Conservation (phyloP, 2,113 vertebrate genomes). For the Zapornia atra region DNA sequence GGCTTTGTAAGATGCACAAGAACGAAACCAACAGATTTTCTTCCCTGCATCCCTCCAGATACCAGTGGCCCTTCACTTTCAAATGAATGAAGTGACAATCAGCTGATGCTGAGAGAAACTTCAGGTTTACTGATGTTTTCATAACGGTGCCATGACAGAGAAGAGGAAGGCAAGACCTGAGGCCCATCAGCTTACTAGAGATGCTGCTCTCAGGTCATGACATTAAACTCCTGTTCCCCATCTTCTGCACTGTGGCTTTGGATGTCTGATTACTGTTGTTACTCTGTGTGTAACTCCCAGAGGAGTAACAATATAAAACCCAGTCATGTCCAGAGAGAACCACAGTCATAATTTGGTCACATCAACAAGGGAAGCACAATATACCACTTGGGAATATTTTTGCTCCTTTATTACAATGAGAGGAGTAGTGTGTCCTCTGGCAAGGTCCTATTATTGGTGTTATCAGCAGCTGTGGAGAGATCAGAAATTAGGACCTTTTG, state of each 20-base stretch:
- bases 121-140: not conserved
- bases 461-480: not conserved
- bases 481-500: not conserved
- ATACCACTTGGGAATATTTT: not conserved
- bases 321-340: not conserved
- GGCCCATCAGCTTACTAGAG: not conserved
- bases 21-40: not conserved
- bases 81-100: not conserved
- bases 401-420: not conserved
- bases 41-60: not conserved
- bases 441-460: not conserved
- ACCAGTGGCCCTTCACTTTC: not conserved
- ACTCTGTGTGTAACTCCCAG: not conserved
- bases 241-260: not conserved
- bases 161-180: not conserved
- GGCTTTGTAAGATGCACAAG: not conserved
- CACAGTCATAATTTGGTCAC: not conserved
- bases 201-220: no score
- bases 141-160: fast-evolving
- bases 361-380: not conserved
- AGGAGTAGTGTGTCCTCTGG: not conserved
- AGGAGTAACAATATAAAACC: no score
- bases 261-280: not conserved
- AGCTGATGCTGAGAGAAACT: not conserved
- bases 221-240: not conserved